Evolutionary conservation across 2,888 invertebrate genomes (phyloP).

Genomic region (Agonopterix alstromeriana): DNA sequence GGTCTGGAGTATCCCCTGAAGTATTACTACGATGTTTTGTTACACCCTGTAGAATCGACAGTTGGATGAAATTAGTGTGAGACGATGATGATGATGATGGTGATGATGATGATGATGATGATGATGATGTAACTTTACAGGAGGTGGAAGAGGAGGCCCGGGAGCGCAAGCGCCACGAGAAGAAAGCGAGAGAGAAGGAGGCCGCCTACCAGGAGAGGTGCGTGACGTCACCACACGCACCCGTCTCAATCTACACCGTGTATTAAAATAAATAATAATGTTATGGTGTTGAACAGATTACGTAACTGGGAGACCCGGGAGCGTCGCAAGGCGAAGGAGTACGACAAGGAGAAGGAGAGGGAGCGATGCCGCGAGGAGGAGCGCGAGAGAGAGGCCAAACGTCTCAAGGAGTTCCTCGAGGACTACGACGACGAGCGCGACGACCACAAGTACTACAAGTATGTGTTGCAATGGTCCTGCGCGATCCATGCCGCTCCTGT

Average conservation of each 20-base stretch:
- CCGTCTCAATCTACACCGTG: no score
- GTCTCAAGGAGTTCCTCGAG: constrained; percentile 97
- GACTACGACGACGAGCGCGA: constrained; percentile 99
- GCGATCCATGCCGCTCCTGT: not conserved
- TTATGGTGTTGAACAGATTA: constrained; percentile 27
- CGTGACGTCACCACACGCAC: not conserved
- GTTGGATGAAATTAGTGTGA: no score
- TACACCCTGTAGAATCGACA: no score
- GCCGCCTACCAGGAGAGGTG: constrained; percentile 94
- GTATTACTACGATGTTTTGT: no score
- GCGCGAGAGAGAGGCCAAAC: constrained; percentile 92
- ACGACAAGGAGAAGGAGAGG: constrained; percentile 91
- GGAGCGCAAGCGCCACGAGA: constrained; percentile 92
- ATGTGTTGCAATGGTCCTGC: not conserved
- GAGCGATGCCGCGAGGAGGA: constrained; percentile 86
- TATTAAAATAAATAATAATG: not conserved
- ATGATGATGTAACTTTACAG: constrained; percentile 47
- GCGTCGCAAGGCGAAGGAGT: constrained; percentile 92
- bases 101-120: no score
- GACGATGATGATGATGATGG: no score
- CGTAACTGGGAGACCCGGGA: constrained; percentile 92
- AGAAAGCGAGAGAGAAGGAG: constrained; percentile 95
- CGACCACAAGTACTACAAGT: constrained; percentile 93
- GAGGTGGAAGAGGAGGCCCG: constrained; percentile 95
- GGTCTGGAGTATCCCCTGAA: no score